These are phyloP conservation scores for Pseudopodoces humilis DNA, from an alignment of 2,113 vertebrate genomes.

Conservation along the genomic window DNA sequence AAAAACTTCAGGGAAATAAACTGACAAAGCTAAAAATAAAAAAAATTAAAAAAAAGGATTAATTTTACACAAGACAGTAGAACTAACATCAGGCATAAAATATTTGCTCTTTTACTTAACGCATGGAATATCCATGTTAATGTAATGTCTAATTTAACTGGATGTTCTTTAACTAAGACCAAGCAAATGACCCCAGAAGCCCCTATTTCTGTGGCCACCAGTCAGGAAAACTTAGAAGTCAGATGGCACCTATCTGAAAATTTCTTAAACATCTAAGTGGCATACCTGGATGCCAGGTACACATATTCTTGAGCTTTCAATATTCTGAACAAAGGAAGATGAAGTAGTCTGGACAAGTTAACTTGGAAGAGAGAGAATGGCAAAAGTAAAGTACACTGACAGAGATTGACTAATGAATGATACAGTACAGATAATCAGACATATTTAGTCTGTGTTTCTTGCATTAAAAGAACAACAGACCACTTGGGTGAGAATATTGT, in stretches of 20 bases:
- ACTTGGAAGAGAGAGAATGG: not conserved
- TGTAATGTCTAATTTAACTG: not conserved
- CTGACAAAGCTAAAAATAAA: not conserved
- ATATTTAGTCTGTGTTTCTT: not conserved
- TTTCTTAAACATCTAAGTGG: not conserved
- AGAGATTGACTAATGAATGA: not conserved
- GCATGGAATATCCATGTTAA: not conserved
- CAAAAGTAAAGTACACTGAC: not conserved
- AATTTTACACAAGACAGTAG: not conserved
- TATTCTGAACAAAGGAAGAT: not conserved
- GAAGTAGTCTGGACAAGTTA: not conserved
- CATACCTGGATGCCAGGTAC: rapidly evolving
- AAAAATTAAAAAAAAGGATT: not conserved
- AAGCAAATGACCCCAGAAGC: not conserved
- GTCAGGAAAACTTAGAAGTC: not conserved
- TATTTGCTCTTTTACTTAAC: not conserved
- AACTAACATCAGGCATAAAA: not conserved
- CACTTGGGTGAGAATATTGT: not conserved
- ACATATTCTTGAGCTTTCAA: not conserved
- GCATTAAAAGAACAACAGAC: not conserved
- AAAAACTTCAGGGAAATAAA: not conserved
- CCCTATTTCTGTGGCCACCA: not conserved
- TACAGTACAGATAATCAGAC: not conserved
- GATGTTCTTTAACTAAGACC: not conserved
- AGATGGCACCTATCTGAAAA: not conserved